phyloP scores from a whole-genome alignment of 1,140 invertebrate genomes.

The Fopius arisanus region DNA sequence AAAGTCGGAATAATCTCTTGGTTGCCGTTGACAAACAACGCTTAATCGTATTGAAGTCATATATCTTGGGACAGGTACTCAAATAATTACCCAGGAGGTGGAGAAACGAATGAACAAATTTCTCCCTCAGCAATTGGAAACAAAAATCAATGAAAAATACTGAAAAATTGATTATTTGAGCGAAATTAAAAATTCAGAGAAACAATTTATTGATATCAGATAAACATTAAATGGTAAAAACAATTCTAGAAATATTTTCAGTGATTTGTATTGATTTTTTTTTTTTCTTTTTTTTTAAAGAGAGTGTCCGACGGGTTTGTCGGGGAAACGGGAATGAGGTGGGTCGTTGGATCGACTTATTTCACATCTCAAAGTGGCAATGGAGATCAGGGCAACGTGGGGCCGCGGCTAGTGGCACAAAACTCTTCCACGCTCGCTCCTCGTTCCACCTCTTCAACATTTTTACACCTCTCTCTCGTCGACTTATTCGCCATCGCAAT shows the following conservation, averaged over 20 bases:
- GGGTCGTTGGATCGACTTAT: constrained; percentile 36
- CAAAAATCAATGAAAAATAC: no score
- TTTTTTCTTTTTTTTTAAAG: not conserved
- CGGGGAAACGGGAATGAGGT: constrained; percentile 34
- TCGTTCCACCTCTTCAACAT: not conserved
- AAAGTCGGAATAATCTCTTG: constrained; percentile 29
- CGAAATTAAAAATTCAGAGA: no score
- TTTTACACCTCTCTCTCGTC: constrained; percentile 14
- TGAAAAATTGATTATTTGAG: no score
- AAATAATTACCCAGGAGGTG: constrained; percentile 31
- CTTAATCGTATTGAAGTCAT: constrained; percentile 42
- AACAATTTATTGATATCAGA: no score
- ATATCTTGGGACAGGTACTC: constrained; percentile 41
- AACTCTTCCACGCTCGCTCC: constrained; percentile 19
- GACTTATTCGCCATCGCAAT: constrained; percentile 28
- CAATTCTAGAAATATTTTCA: not conserved
- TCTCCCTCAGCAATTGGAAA: no score
- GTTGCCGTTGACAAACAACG: constrained; percentile 32
- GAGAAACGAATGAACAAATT: no score
- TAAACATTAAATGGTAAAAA: no score
- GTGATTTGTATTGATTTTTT: not conserved
- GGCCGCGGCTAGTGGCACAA: constrained; percentile 52
- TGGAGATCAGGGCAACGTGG: constrained; percentile 51
- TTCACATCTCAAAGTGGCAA: constrained; percentile 47
- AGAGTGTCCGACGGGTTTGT: not conserved